These are phyloP conservation scores for Delia radicum DNA, from an alignment of 1,140 invertebrate species.

Conservation along the genomic window DNA sequence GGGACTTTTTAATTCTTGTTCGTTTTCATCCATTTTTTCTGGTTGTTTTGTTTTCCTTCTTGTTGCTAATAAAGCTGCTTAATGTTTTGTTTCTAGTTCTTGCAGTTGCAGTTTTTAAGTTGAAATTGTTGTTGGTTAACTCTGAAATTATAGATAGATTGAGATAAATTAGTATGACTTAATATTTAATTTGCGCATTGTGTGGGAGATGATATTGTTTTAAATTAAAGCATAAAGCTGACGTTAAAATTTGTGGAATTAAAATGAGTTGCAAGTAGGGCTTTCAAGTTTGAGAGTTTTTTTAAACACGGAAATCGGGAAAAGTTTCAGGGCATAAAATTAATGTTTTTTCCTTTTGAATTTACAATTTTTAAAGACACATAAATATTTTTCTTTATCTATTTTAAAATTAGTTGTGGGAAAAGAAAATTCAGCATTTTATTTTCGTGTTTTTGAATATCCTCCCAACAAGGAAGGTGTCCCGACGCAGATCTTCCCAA, in stretches of 20 bases:
- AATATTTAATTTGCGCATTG: background rate
- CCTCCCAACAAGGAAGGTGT: too few species aligned
- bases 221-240: background rate
- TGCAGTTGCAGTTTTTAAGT: background rate
- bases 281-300: too few species aligned
- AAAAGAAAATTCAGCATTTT: too few species aligned
- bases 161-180: background rate
- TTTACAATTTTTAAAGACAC: too few species aligned
- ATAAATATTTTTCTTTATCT: too few species aligned
- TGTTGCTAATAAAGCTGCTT: background rate
- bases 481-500: too few species aligned
- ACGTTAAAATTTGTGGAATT: background rate
- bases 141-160: background rate
- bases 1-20: slow-evolving; percentile 68
- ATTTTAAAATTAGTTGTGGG: too few species aligned
- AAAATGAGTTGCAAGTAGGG: too few species aligned
- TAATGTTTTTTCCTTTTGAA: too few species aligned
- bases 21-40: slow-evolving; percentile 65
- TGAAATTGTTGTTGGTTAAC: background rate
- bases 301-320: too few species aligned
- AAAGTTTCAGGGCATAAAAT: too few species aligned
- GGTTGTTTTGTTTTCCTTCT: background rate
- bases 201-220: background rate
- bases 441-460: too few species aligned
- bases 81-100: background rate